Conservation (phyloP, 2,113 vertebrate genomes). For the Beaufortia kweichowensis region DNA sequence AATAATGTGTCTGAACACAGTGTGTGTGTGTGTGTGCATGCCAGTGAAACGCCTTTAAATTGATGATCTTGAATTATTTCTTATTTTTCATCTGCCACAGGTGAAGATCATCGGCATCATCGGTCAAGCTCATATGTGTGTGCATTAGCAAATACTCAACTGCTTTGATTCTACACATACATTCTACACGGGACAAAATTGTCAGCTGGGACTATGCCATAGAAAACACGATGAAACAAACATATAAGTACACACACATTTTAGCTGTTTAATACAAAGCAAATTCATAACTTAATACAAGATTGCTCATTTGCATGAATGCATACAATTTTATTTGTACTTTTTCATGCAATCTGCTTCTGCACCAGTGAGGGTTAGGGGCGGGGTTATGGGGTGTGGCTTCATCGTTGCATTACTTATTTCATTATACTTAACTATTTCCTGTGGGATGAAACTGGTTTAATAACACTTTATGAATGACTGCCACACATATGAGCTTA, state of each 20-base stretch:
- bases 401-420: no score
- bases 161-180: not conserved
- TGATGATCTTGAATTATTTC: slow-evolving; percentile 35
- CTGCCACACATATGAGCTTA: slow-evolving; percentile 37
- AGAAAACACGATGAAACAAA: not conserved
- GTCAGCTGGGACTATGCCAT: not conserved
- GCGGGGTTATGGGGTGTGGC: no score
- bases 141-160: not conserved
- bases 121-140: slow-evolving; percentile 41
- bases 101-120: slow-evolving; percentile 36
- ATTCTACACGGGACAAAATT: no score
- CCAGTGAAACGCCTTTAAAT: slow-evolving; percentile 15
- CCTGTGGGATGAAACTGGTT: no score
- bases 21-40: slow-evolving; percentile 55
- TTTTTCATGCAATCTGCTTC: no score
- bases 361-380: no score
- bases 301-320: no score
- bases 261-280: not conserved
- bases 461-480: not conserved
- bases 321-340: no score
- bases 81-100: slow-evolving; percentile 26
- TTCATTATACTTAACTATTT: no score
- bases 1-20: slow-evolving; percentile 50
- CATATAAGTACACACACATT: not conserved
- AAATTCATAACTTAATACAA: no score